phyloP scores from a whole-genome alignment of 2,888 invertebrate species.

The Melipona bicolor region DNA sequence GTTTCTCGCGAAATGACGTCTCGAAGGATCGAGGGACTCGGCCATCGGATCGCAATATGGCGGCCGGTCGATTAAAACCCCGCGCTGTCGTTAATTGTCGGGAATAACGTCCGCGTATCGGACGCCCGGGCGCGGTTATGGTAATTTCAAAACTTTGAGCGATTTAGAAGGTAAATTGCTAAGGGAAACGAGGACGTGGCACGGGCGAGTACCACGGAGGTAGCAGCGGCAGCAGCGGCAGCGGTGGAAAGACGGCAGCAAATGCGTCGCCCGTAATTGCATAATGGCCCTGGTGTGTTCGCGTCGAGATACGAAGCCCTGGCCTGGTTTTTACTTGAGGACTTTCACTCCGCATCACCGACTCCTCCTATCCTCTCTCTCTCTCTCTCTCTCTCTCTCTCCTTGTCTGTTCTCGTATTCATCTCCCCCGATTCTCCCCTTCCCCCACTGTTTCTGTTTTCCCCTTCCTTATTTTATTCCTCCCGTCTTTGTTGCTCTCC shows the following conservation, averaged over 20 bases:
- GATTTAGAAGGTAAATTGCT: constrained; percentile 72
- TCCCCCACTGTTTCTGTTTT: constrained; percentile 1
- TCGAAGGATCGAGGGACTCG: not conserved
- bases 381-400: constrained; percentile 5
- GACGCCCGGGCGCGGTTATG: constrained; percentile 27
- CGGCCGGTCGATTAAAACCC: constrained; percentile 4
- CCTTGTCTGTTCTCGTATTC: not conserved
- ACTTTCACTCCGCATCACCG: constrained; percentile 78
- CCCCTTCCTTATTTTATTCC: constrained; percentile 36
- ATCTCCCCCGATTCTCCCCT: not conserved
- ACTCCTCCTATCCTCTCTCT: constrained; percentile 17
- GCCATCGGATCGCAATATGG: not conserved
- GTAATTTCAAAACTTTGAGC: constrained; percentile 73
- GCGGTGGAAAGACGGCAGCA: constrained; percentile 60
- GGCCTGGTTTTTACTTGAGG: constrained; percentile 78
- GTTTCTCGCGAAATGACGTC: not conserved
- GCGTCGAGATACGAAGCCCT: constrained; percentile 76
- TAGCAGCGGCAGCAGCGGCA: not conserved
- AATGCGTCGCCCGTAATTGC: constrained; percentile 74
- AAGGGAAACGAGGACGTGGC: constrained; percentile 61
- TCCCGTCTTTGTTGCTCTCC: constrained; percentile 38
- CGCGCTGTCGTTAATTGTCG: constrained; percentile 14
- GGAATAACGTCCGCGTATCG: constrained; percentile 24
- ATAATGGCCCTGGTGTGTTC: constrained; percentile 73
- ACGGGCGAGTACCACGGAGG: not conserved